Percentiles rank a stretch among this genome's conserved stretches.
phyloP scores from a whole-genome alignment of 2,797 vertebrate genomes.

The Glossophaga mutica region DNA sequence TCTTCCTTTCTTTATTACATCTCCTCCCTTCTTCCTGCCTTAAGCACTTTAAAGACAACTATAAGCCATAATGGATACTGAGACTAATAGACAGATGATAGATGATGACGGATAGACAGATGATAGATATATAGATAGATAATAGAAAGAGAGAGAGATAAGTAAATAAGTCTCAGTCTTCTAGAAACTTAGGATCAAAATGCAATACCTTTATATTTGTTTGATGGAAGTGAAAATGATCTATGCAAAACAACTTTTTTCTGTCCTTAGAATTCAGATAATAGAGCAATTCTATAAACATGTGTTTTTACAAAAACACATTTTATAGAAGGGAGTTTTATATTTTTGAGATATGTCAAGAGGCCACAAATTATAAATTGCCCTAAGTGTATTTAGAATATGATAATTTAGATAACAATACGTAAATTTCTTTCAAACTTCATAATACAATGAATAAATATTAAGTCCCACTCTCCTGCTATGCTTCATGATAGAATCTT shows the following conservation, averaged over 20 bases:
- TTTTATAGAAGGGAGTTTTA: neutral
- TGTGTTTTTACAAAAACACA: neutral
- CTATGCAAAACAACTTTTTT: neutral
- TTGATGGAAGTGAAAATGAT: neutral
- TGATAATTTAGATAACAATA: neutral
- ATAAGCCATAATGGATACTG: neutral
- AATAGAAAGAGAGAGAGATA: no score
- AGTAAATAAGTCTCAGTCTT: neutral
- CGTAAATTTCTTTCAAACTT: neutral
- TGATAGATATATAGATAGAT: no score
- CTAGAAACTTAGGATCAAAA: neutral
- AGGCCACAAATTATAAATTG: neutral
- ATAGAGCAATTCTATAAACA: neutral
- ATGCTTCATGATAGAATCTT: neutral
- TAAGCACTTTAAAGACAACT: neutral
- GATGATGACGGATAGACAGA: no score
- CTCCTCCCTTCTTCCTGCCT: neutral
- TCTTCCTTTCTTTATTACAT: neutral
- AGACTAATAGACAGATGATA: neutral
- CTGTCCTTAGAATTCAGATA: neutral
- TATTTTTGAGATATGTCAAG: neutral
- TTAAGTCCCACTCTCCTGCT: neutral
- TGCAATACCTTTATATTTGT: neutral
- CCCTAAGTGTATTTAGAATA: neutral
- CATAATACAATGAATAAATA: neutral